phyloP scores from a whole-genome alignment of 2,113 vertebrate genomes.

The Pteropus alecto region DNA sequence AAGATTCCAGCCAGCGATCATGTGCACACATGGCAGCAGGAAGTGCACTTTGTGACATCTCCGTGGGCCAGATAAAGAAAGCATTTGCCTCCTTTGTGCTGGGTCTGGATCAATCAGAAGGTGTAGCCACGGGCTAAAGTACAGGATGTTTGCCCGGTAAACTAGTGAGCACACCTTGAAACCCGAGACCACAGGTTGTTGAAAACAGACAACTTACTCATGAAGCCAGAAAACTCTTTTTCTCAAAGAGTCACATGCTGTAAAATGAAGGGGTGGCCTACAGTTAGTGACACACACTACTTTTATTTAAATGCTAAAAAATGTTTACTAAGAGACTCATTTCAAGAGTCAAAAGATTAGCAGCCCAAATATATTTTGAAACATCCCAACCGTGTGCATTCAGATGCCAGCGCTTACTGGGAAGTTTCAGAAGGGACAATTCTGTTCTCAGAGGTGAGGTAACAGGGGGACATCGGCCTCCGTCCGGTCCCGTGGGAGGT shows the following conservation, averaged over 20 bases:
- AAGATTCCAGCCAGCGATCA: background rate
- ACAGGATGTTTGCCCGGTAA: conserved; percentile 29
- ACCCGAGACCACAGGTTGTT: background rate
- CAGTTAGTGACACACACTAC: background rate
- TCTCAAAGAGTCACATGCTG: background rate
- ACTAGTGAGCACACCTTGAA: conserved; percentile 21
- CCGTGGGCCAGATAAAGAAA: background rate
- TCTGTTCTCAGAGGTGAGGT: background rate
- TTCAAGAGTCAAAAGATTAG: background rate
- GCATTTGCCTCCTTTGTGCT: background rate
- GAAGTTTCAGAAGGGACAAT: background rate
- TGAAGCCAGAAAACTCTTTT: background rate
- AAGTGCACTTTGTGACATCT: background rate
- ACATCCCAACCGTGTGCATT: background rate
- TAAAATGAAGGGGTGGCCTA: background rate
- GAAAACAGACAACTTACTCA: background rate
- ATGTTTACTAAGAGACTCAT: background rate
- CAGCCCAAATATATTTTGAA: background rate
- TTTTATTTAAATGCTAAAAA: conserved; percentile 29
- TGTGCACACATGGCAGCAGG: fast-evolving
- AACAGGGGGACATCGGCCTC: background rate
- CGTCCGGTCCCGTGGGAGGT: background rate
- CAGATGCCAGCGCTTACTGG: background rate
- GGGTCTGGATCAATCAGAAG: background rate
- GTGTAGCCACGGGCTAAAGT: background rate